These are phyloP conservation scores for Ormyrus rosae DNA, from an alignment of 2,888 invertebrate genomes.

Conservation along the genomic window DNA sequence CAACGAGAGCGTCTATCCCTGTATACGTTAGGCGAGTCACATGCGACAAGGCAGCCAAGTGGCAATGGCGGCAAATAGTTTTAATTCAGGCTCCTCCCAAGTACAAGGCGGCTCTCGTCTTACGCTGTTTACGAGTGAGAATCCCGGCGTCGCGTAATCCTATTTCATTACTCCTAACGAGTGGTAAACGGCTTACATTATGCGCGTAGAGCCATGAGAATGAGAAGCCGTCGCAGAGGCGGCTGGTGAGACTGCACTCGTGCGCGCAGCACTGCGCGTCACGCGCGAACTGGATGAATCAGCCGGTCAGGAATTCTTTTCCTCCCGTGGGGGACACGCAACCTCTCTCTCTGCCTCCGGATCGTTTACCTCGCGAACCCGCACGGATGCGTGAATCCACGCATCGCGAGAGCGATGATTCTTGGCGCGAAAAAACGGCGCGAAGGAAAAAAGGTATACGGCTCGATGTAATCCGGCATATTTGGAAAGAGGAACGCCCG, in stretches of 20 bases:
- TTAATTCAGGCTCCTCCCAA: neutral
- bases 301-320: constrained; percentile 55
- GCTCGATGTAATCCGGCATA: neutral
- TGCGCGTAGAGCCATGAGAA: neutral
- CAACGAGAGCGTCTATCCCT: too few relatives aligned
- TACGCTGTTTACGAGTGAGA: neutral
- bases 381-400: too few relatives aligned
- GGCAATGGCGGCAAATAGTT: constrained; percentile 21
- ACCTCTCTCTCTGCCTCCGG: neutral
- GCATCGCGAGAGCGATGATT: too few relatives aligned
- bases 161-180: constrained; percentile 48
- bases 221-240: neutral
- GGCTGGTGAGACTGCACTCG: neutral
- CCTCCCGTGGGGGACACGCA: neutral
- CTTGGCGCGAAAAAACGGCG: neutral
- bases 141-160: constrained; percentile 14
- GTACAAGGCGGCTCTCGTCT: neutral
- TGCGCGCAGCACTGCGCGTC: constrained; percentile 21
- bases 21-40: too few relatives aligned
- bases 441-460: neutral
- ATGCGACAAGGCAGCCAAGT: too few relatives aligned
- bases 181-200: constrained; percentile 23
- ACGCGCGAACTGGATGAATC: constrained; percentile 42
- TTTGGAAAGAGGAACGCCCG: neutral
- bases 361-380: constrained; percentile 22